These are phyloP conservation scores for Salvelinus fontinalis DNA, from an alignment of 2,113 vertebrate genomes.

Conservation along the genomic window DNA sequence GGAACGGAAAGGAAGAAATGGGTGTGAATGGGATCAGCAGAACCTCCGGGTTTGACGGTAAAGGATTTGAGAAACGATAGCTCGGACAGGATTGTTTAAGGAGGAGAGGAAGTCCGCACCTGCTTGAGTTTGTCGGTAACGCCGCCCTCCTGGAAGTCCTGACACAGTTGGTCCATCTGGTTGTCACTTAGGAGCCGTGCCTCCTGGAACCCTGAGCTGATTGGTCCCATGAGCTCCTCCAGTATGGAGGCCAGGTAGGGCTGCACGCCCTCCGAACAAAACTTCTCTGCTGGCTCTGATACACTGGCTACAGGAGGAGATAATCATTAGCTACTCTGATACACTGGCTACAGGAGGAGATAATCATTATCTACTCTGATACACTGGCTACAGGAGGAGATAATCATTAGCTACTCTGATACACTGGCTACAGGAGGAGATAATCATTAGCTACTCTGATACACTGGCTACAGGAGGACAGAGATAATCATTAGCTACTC, in stretches of 20 bases:
- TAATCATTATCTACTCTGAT: too few species aligned
- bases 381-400: too few species aligned
- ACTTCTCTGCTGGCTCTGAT: conserved; percentile 74
- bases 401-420: too few species aligned
- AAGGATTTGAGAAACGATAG: not conserved
- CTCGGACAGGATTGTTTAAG: not conserved
- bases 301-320: conserved; percentile 70
- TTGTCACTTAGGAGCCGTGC: conserved; percentile 79
- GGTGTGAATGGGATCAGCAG: too few species aligned
- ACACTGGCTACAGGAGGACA: too few species aligned
- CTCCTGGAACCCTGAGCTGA: conserved; percentile 86
- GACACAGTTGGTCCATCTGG: conserved; percentile 79
- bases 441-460: too few species aligned
- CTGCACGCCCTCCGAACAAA: conserved; percentile 78
- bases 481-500: too few species aligned
- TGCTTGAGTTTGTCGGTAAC: conserved; percentile 70
- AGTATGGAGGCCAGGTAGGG: conserved; percentile 83
- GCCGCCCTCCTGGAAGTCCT: conserved; percentile 67
- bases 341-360: too few species aligned
- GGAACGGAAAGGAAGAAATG: too few species aligned
- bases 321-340: too few species aligned
- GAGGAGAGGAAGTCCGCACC: conserved; percentile 60
- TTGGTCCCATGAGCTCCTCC: conserved; percentile 90
- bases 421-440: too few species aligned
- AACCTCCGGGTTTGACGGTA: too few species aligned